Evolutionary conservation across 37 sponge, comb jelly and placozoan species (phyloP), one percentile per base, ranked within the genome.

Genomic region (Halichondria panicea): DNA sequence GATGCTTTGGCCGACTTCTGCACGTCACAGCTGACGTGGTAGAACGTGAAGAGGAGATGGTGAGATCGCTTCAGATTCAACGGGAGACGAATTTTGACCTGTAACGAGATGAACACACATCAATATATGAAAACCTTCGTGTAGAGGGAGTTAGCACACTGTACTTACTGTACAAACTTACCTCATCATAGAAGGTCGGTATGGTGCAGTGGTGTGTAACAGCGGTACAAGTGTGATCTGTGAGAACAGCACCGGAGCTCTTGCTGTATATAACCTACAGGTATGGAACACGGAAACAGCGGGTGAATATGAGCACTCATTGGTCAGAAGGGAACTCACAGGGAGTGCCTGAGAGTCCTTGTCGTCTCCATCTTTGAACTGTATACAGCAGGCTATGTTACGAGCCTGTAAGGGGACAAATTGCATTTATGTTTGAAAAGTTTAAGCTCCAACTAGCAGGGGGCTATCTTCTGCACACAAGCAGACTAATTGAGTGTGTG

Each of bases 41-140:
- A 87, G 82, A 93, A 96, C 1, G 93, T 96, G 70, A 96, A 93
- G 55, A 96, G 74, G 18, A 96, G 54, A 74, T 96, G 97, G 58
- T 93, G 97, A 31, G 55, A 37, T 3, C 66, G 66, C 4, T 50
- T 22, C 3, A 96, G 43, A 19, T 82, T 25, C 12, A 93, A 68
- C 19, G 97, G 97, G 3, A 96, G 81, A 45, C 84, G 74, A 32
- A 96, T 60, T 66, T 96, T 96, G 54, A 93, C 78, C 95, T 94
- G 62, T 30, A 81, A 38, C 18, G 6, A 22, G 60, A 27, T 24
- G n/a, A n/a, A n/a, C n/a, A n/a, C n/a, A n/a, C n/a, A n/a, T n/a
- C n/a, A 15, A 48, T 15, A 70, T 25, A 48, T 11, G 52, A 15
- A 15, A 48, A n/a, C n/a, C n/a, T n/a, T n/a, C n/a, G n/a, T n/a